These are phyloP conservation scores for Drosophila rubida DNA, from an alignment of 2,888 invertebrate species.

Conservation along the genomic window DNA sequence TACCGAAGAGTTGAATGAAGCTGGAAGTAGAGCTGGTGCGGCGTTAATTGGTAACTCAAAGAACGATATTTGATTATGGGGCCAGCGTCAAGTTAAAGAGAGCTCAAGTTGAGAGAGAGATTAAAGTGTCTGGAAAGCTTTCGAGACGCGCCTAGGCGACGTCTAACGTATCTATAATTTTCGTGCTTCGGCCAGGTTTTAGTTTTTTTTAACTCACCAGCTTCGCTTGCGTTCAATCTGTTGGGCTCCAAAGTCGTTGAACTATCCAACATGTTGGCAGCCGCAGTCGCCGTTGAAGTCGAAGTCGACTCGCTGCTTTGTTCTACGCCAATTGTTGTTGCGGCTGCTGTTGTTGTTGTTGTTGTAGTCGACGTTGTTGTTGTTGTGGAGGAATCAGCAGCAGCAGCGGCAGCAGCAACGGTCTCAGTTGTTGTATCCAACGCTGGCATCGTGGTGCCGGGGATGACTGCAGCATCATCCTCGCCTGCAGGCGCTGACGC, in stretches of 20 bases:
- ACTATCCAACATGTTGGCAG: constrained; percentile 59
- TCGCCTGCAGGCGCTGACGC: constrained; percentile 77
- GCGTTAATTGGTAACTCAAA: constrained; percentile 73
- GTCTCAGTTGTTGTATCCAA: constrained; percentile 56
- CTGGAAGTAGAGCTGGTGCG: constrained; percentile 19
- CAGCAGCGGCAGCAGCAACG: constrained; percentile 20
- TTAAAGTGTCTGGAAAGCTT: constrained; percentile 73
- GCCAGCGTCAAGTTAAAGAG: constrained; percentile 4
- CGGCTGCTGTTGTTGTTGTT: constrained; percentile 31
- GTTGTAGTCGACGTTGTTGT: constrained; percentile 23
- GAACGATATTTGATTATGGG: constrained; percentile 67
- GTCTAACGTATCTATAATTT: constrained; percentile 69
- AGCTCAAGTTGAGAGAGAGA: constrained; percentile 33
- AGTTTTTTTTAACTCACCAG: constrained; percentile 68
- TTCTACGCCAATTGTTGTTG: constrained; percentile 69
- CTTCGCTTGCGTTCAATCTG: constrained; percentile 70
- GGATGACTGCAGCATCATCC: constrained; percentile 59
- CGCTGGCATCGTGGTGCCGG: constrained; percentile 58
- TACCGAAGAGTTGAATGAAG: constrained; percentile 11
- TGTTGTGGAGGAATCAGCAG: constrained; percentile 22
- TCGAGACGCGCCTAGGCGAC: constrained; percentile 37
- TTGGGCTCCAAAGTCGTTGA: constrained; percentile 68
- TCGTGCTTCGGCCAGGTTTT: constrained; percentile 50
- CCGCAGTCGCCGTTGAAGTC: constrained; percentile 31
- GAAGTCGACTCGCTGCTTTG: constrained; percentile 58